phyloP scores from a whole-genome alignment of 2,113 vertebrate genomes.

The Platycercus adscitus region DNA sequence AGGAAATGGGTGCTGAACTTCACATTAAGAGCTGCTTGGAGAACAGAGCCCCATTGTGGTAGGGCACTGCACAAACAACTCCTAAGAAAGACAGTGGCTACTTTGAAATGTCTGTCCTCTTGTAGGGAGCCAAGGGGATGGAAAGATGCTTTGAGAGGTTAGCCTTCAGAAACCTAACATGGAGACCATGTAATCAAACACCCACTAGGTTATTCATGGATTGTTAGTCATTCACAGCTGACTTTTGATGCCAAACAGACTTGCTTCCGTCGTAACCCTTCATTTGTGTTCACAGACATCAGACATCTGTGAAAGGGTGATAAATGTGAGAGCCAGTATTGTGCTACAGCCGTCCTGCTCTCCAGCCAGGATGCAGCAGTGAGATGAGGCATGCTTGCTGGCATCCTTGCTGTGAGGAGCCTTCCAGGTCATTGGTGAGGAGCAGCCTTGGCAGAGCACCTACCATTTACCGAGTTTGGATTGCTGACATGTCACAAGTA shows the following conservation, averaged over 20 bases:
- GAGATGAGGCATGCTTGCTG: neutral
- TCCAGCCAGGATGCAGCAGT: neutral
- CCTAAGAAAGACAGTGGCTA: neutral
- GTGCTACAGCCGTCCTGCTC: neutral
- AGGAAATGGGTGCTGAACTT: neutral
- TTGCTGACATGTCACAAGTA: neutral
- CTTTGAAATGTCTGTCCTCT: slow-evolving; percentile 13
- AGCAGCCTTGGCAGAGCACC: neutral
- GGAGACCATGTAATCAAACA: slow-evolving; percentile 13
- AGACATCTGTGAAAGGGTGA: neutral
- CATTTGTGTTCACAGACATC: neutral
- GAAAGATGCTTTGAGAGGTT: neutral
- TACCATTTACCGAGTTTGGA: neutral
- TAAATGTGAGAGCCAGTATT: fast-evolving
- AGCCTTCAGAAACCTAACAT: neutral
- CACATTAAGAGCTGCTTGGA: neutral
- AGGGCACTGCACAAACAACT: neutral
- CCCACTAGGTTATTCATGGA: slow-evolving; percentile 3
- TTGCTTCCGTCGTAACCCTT: neutral
- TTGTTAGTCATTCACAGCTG: slow-evolving; percentile 3
- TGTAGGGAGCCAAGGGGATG: neutral
- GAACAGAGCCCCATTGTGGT: neutral
- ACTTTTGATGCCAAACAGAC: slow-evolving; percentile 1
- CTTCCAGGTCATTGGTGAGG: fast-evolving
- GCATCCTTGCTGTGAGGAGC: fast-evolving